These are phyloP conservation scores for Cinclus mexicanus DNA, from an alignment of 2,113 vertebrate genomes.

Conservation along the genomic window DNA sequence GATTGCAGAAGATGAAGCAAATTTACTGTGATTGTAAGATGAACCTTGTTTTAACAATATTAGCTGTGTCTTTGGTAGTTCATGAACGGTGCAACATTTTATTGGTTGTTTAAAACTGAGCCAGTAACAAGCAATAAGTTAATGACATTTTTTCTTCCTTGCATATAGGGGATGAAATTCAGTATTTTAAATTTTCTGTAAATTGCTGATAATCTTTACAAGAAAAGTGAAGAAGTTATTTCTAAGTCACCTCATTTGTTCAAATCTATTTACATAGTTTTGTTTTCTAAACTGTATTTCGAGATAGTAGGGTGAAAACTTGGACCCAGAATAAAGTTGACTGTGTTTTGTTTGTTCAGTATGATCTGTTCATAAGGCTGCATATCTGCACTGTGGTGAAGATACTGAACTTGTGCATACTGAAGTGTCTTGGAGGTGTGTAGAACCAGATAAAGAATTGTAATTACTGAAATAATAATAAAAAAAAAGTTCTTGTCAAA, in stretches of 20 bases:
- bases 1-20: background rate
- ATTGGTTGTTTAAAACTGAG: constrained; percentile 51
- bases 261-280: background rate
- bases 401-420: background rate
- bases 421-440: background rate
- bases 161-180: background rate
- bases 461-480: background rate
- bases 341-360: background rate
- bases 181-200: constrained; percentile 62
- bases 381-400: background rate
- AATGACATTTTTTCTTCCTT: constrained; percentile 36
- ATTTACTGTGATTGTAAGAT: constrained; percentile 35
- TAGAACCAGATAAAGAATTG: background rate
- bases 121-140: constrained; percentile 39
- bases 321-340: background rate
- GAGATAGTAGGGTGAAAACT: background rate
- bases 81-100: constrained; percentile 60
- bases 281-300: background rate
- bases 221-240: constrained; percentile 21
- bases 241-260: background rate
- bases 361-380: background rate
- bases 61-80: constrained; percentile 44
- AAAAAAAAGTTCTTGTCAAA: background rate
- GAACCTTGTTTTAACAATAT: constrained; percentile 9
- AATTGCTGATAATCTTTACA: constrained; percentile 52